Evolutionary conservation across 1,140 invertebrate genomes (phyloP).

Genomic region (Anastrepha ludens): DNA sequence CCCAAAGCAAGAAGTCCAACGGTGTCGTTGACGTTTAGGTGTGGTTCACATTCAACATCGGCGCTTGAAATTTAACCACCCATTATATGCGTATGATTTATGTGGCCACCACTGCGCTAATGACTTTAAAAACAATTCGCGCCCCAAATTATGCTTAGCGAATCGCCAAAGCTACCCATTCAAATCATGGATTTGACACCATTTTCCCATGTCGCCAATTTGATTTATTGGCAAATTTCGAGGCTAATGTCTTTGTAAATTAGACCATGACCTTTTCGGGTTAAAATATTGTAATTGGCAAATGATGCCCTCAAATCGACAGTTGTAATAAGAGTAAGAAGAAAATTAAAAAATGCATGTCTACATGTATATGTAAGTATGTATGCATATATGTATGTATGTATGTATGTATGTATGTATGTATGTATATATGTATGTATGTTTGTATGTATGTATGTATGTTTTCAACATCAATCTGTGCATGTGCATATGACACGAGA

Average conservation of each 20-base stretch:
- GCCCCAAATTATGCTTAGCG: conserved; percentile 7
- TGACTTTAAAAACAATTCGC: not conserved
- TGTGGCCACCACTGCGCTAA: not conserved
- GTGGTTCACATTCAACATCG: too few relatives aligned
- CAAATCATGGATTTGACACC: not conserved
- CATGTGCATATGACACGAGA: too few relatives aligned
- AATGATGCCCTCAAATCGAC: too few relatives aligned
- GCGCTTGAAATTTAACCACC: too few relatives aligned
- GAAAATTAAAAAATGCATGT: too few relatives aligned
- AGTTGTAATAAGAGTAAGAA: too few relatives aligned
- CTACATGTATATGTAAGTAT: too few relatives aligned
- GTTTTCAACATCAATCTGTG: not conserved
- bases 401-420: too few relatives aligned
- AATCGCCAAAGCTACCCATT: not conserved
- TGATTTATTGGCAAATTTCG: not conserved
- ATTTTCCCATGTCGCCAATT: not conserved
- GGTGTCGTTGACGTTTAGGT: too few relatives aligned
- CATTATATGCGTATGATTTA: not conserved
- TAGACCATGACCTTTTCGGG: conserved; percentile 1
- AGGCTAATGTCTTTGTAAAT: not conserved
- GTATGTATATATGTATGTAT: not conserved
- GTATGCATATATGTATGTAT: too few relatives aligned
- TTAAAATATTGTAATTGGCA: not conserved
- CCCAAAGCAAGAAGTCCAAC: too few relatives aligned
- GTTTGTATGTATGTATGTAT: not conserved